A percentile compares a stretch with the other conserved stretches of the same genome.
These are phyloP conservation scores for Tupiocoris notatus DNA, from an alignment of 2,888 invertebrate genomes.

Conservation along the genomic window DNA sequence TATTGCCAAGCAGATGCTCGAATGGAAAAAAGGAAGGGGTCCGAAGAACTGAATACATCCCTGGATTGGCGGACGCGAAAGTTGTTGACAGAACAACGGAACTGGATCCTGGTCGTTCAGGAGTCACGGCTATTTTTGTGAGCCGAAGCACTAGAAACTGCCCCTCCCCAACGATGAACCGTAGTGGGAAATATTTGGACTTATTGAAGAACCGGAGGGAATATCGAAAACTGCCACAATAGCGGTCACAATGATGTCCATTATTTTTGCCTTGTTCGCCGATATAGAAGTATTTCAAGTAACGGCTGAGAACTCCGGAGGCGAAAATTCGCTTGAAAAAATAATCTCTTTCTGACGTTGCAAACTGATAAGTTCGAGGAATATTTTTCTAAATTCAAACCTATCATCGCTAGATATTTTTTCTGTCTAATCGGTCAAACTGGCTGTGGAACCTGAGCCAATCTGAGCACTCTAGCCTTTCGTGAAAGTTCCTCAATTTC, in stretches of 20 bases:
- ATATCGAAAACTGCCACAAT: not conserved
- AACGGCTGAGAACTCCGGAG: not conserved
- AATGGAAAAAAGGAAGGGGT: not conserved
- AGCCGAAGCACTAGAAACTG: slow-evolving; percentile 28
- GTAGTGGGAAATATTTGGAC: slow-evolving; percentile 35
- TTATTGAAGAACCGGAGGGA: not conserved
- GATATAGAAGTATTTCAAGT: not conserved
- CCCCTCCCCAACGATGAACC: not conserved
- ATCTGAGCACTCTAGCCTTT: too few species aligned
- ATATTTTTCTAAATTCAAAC: too few species aligned
- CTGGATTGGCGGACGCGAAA: not conserved
- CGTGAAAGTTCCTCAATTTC: too few species aligned
- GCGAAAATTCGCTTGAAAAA: too few species aligned
- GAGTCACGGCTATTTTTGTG: slow-evolving; percentile 13
- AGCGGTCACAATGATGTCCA: not conserved
- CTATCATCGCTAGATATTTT: too few species aligned
- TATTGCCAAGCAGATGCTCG: slow-evolving; percentile 32
- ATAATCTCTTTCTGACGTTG: too few species aligned
- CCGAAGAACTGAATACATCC: not conserved
- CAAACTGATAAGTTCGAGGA: too few species aligned
- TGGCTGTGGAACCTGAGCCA: too few species aligned
- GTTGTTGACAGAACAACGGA: slow-evolving; percentile 39
- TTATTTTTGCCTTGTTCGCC: too few species aligned
- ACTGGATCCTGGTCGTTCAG: slow-evolving; percentile 7
- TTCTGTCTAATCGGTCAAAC: too few species aligned